Percentiles rank a stretch among this genome's conserved stretches.
phyloP scores from a whole-genome alignment of 2,888 invertebrate species.

The Leucophenga montana region DNA sequence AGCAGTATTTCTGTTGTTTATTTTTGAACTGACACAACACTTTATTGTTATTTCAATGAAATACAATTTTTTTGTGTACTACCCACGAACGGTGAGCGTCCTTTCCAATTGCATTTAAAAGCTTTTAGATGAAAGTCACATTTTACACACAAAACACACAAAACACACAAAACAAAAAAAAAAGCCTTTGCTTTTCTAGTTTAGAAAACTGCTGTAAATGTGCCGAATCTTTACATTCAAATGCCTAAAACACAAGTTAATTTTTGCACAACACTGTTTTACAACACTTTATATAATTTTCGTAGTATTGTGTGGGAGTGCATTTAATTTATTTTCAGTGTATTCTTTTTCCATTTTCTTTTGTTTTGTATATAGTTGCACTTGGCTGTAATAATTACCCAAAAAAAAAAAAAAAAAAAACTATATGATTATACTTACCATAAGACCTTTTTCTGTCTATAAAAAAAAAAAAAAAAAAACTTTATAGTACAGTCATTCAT shows the following conservation, averaged over 20 bases:
- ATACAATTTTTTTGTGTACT: slow-evolving; percentile 18
- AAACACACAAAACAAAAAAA: no score
- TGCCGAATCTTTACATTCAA: neutral
- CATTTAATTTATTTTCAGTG: slow-evolving; percentile 34
- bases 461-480: no score
- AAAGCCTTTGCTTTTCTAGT: no score
- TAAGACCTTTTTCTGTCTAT: no score
- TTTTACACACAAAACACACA: no score
- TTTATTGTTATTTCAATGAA: neutral
- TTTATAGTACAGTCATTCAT: no score
- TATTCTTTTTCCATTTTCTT: slow-evolving; percentile 37
- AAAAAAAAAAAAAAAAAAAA: no score
- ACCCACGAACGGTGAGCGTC: slow-evolving; percentile 53
- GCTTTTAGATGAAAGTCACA: slow-evolving; percentile 3
- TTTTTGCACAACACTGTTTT: slow-evolving; percentile 18
- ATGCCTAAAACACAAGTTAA: neutral
- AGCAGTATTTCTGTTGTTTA: slow-evolving; percentile 6
- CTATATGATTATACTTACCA: no score
- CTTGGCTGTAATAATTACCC: no score
- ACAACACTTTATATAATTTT: slow-evolving; percentile 5
- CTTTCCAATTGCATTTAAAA: slow-evolving; percentile 32
- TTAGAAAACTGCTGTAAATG: neutral
- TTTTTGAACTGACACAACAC: no score
- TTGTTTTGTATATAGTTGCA: slow-evolving; percentile 5
- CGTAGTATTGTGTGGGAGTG: slow-evolving; percentile 22